Conservation (phyloP, 2,888 invertebrate species). For the Alentia gelatinosa region DNA sequence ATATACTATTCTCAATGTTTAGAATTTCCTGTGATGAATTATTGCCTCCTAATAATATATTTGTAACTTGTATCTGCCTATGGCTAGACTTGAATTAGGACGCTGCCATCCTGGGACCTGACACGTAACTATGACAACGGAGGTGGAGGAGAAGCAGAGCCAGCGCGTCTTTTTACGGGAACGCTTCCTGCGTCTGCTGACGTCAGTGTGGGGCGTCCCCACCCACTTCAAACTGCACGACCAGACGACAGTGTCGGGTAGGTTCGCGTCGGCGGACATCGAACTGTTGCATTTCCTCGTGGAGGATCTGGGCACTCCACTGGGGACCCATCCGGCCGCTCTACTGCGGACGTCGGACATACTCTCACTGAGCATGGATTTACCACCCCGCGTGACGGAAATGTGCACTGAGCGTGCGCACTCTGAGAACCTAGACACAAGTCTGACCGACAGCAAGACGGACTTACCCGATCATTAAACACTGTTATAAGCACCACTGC, state of each 20-base stretch:
- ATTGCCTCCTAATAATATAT: no score
- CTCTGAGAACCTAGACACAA: no score
- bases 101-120: no score
- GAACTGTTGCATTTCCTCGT: conserved; percentile 72
- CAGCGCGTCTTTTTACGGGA: conserved; percentile 74
- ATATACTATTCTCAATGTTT: no score
- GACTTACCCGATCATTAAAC: no score
- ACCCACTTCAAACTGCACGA: conserved; percentile 71
- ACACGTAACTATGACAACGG: background rate
- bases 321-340: conserved; percentile 75
- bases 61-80: no score
- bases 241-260: conserved; percentile 71
- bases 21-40: no score
- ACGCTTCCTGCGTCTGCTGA: conserved; percentile 74
- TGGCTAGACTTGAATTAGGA: no score
- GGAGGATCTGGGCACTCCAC: conserved; percentile 72
- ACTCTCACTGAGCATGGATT: conserved; percentile 54
- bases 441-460: no score
- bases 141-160: conserved; percentile 66
- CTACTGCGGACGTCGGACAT: conserved; percentile 73
- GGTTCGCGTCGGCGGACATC: conserved; percentile 69
- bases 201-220: conserved; percentile 67
- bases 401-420: background rate
- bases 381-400: background rate
- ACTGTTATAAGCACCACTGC: no score